Evolutionary conservation across 2,113 vertebrate species (phyloP), one percentile per base, ranked within the genome.

Genomic region (Calidris pugnax): DNA sequence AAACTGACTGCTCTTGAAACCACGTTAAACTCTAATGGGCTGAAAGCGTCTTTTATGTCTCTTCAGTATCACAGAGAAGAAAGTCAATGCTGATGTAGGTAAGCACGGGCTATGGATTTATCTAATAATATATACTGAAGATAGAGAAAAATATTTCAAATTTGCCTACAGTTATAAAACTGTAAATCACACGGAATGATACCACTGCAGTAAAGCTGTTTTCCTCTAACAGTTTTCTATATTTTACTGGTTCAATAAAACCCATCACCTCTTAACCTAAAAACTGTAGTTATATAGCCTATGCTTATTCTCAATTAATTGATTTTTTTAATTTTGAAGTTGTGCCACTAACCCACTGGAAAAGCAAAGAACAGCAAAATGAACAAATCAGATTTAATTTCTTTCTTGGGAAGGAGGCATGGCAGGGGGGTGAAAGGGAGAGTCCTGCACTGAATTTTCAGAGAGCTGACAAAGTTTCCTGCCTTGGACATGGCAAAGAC

Each of bases 131-230:
- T 78, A 93, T 37, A 87, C 50, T 60, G 85, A 93, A 93, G 71
- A 89, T 18, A 85, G 81, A 60, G 90, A 96, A 90, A 82, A 92
- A 93, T 90, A 91, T 48, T 94, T 93, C 78, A 85, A n/a, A 85
- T 94, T 87, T 96, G 89, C 96, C 92, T 94, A 67, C 72, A 72
- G 96, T 91, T 85, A 96, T 81, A 95, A 68, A 96, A 60, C 82
- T 75, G 86, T 93, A 97, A 97, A 96, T 96, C 95, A 95, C 68
- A 69, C 43, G 62, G 89, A 97, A 86, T 3, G 5, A 5, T n/a
- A 87, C 15, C 83, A 37, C 83, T 92, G 81, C 92, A 94, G 64
- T 78, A 95, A 95, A 91, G 72, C 69, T 4, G 3, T 73, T 91
- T 91, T 50, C 89, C 69, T 71, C 67, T n/a, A 93, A 95, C 35